Base-by-base conservation (phyloP, 1,140 invertebrate genomes). In the Drosophila serrata region DNA sequence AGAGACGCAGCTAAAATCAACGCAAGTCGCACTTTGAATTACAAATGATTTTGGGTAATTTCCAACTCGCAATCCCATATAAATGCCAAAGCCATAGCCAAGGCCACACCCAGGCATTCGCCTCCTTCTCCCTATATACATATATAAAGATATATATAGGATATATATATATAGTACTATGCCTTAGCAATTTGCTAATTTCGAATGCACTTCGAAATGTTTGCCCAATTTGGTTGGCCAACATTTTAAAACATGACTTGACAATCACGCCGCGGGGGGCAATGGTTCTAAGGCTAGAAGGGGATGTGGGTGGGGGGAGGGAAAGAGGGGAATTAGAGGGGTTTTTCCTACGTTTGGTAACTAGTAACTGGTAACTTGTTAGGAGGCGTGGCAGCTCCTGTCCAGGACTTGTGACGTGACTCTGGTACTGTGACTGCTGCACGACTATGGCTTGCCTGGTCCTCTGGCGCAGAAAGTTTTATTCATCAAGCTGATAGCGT, bases 221-320 rank as follows among this genome's bases (percentile, higher is more conserved):
- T 87, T 87, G 84, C 77, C 84, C 84, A 87, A 87, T 88, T 87
- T 87, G 84, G 80, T 87, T 88, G 84, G 84, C 76, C 76, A 87
- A 88, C 80, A 84, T 88, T 87, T 88, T 84, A 76, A 87, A 87
- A 87, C 84, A 82, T 88, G 84, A 88, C 80, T 87, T 87, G 84
- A 88, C 76, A 87, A 87, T 77, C 84, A 88, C 77, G 84, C 84
- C 81, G 59, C 62, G 81, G 61, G 61, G 61, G 48, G 27, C 15
- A 51, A 39, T 42, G 35, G 29, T 29, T 46, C 22, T 8, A 15
- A 22, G 40, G 55, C 29, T 31, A 6, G 13, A 55, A 27, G 11
- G 9, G 12, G 6, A 15, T 35, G n/a, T 0, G 22, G 45, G 37
- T 35, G 42, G 33, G 33, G n/a, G n/a, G n/a, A n/a, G n/a, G n/a